phyloP scores from a whole-genome alignment of 2,797 vertebrate genomes.

The Ceryle rudis region DNA sequence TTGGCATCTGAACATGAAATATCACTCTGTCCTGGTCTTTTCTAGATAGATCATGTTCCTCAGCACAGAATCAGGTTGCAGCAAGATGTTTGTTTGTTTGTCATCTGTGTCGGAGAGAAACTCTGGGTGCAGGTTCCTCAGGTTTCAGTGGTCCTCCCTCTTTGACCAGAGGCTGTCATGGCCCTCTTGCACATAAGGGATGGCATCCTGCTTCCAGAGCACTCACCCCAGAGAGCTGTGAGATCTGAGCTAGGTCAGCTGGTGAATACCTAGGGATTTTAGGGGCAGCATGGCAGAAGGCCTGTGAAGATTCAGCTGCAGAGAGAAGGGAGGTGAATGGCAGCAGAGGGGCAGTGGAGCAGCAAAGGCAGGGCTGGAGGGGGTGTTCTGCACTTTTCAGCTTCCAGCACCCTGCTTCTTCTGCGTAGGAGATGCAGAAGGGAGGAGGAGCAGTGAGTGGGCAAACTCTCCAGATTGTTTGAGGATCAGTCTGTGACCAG shows the following conservation, averaged over 20 bases:
- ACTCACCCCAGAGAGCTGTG: background rate
- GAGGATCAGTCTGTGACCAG: background rate
- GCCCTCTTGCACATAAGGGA: background rate
- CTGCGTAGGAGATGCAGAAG: background rate
- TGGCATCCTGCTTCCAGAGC: background rate
- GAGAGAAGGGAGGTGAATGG: background rate
- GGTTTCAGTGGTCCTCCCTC: background rate
- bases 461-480: background rate
- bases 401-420: background rate
- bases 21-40: background rate
- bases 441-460: background rate
- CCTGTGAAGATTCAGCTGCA: background rate
- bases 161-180: background rate
- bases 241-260: background rate
- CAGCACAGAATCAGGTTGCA: background rate
- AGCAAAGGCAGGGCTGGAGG: background rate
- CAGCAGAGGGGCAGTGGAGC: rapidly evolving
- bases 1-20: background rate
- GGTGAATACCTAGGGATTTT: background rate
- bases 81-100: background rate
- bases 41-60: background rate
- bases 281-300: background rate
- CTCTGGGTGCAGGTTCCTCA: background rate
- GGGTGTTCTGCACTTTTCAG: background rate
- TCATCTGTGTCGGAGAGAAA: background rate